A percentile compares a stretch with the other conserved stretches of the same genome.
phyloP scores from a whole-genome alignment of 2,113 vertebrate genomes.

The Phaethornis superciliosus region DNA sequence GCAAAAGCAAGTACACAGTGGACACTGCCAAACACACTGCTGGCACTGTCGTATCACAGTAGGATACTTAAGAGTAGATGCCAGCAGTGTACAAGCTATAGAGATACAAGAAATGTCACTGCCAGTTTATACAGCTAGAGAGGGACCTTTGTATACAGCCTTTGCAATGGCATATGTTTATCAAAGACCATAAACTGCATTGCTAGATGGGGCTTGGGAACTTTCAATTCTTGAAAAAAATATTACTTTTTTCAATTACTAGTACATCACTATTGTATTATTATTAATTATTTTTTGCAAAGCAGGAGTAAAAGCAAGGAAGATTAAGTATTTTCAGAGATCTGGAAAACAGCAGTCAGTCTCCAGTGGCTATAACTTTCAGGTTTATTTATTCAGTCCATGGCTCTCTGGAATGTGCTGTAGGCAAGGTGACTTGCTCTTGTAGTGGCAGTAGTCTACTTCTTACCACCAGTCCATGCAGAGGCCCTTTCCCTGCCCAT shows the following conservation, averaged over 20 bases:
- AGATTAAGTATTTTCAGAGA: not conserved
- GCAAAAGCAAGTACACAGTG: not conserved
- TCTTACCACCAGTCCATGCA: not conserved
- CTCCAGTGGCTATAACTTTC: not conserved
- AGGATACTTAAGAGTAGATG: not conserved
- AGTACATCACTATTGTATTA: rapidly evolving
- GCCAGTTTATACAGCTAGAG: not conserved
- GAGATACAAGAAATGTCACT: not conserved
- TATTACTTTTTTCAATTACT: not conserved
- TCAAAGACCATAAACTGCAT: not conserved
- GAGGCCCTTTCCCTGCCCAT: not conserved
- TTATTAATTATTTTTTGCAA: not conserved
- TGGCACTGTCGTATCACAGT: not conserved
- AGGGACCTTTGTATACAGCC: not conserved
- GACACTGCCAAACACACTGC: not conserved
- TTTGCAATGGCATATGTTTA: not conserved
- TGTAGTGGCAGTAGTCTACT: not conserved
- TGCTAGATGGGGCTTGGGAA: not conserved
- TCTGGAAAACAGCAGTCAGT: not conserved
- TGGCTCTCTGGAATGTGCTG: not conserved
- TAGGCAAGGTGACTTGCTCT: not conserved
- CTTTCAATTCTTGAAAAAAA: not conserved
- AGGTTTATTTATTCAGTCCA: not conserved
- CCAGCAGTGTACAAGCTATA: not conserved
- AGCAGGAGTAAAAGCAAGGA: not conserved